Evolutionary conservation across 2,113 vertebrate genomes (phyloP), one percentile per base, ranked within the genome.

Genomic region (Prochilodus magdalenae): DNA sequence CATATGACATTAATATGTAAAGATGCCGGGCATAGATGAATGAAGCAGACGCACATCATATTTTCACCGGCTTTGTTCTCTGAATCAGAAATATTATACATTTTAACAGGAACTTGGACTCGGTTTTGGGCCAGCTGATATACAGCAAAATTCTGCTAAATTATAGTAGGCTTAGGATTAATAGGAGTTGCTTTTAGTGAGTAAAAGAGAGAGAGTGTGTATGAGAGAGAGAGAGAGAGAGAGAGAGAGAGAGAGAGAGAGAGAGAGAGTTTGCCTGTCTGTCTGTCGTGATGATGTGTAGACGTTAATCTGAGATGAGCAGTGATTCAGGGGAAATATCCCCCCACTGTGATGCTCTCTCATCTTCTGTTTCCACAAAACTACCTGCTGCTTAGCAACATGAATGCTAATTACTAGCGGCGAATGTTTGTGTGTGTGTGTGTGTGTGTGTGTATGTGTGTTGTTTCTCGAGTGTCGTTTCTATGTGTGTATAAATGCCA

Each of bases 381-480:
- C 40, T 77, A 20, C 40, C 57, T 63, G 74, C 49, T 73, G 71
- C 71, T 73, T 55, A 73, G 71, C 60, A 77, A 66, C 47, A 77
- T 51, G 44, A 65, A 66, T 66, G 60, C 60, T 66, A 77, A 66
- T 77, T 66, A 77, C 13, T 47, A 49, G 26, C 27, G 27, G 63
- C 8, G 0, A 5, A 59, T 30, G 6, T 30, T 26, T 11, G 75
- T 20, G 22, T n/a, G 15, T 44, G 1, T 44, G 36, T 36, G 6
- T 30, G 44, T 11, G 75, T 20, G 22, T n/a, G 15, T 44, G 1
- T 44, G 36, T 36, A 16, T 40, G 4, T 15, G 29, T 73, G 63
- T 73, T 2, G 47, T 14, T 40, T 13, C 12, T 10, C 51, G n/a
- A 26, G 27, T 53, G 71, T 55, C 14, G 18, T 47, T 22, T 51